These are phyloP conservation scores for Mastomys coucha DNA, from an alignment of 2,113 vertebrate genomes.

Conservation along the genomic window DNA sequence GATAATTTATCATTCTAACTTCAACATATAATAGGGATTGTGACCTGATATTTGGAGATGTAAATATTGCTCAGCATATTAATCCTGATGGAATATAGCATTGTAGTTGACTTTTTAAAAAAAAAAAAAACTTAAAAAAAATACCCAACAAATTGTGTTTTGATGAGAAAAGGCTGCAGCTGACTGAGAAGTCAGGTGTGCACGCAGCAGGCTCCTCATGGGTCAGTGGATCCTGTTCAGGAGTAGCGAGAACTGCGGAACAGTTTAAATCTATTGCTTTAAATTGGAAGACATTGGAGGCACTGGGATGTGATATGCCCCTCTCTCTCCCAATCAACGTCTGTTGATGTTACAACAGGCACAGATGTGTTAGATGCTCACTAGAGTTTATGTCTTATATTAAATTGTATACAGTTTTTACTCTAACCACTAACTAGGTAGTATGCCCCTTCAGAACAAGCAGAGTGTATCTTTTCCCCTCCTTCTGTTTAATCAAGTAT, in stretches of 20 bases:
- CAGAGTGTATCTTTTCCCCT: constrained; percentile 86
- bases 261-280: constrained; percentile 86
- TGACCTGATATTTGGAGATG: constrained; percentile 93
- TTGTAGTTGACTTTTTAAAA: constrained; percentile 87
- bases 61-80: constrained; percentile 91
- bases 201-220: constrained; percentile 84
- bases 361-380: constrained; percentile 89
- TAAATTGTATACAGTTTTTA: constrained; percentile 93
- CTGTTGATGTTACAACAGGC: constrained; percentile 88
- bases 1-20: constrained; percentile 92
- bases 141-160: constrained; percentile 83
- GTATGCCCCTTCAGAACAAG: constrained; percentile 91
- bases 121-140: constrained; percentile 73
- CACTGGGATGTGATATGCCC: constrained; percentile 86
- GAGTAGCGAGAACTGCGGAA: constrained; percentile 86
- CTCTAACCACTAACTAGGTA: constrained; percentile 94
- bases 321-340: constrained; percentile 87
- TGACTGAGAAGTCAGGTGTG: constrained; percentile 85
- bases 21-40: constrained; percentile 92
- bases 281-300: constrained; percentile 90
- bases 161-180: constrained; percentile 86
- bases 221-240: constrained; percentile 84
- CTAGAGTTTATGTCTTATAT: constrained; percentile 91
- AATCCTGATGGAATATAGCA: constrained; percentile 90
- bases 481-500: constrained; percentile 89